Evolutionary conservation across 2,113 vertebrate species (phyloP).

Genomic region (Chlorodrepanis virens): DNA sequence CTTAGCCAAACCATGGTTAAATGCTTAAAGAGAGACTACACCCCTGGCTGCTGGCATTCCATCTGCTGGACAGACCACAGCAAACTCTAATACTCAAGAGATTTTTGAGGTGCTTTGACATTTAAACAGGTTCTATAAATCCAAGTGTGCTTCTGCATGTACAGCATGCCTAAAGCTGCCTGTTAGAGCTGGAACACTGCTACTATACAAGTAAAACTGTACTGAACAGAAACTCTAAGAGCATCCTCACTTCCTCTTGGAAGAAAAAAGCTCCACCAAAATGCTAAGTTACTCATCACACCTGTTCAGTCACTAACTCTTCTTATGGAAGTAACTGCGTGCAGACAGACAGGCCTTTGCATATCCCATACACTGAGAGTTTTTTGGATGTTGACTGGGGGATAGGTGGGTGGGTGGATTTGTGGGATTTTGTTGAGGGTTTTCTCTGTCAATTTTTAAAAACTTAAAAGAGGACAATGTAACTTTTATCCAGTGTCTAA

Average conservation of each 20-base stretch:
- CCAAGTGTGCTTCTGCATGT: background rate
- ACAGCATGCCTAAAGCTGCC: background rate
- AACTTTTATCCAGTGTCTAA: background rate
- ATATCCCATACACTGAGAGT: background rate
- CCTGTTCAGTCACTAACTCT: background rate
- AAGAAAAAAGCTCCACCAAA: background rate
- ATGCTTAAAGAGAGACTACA: background rate
- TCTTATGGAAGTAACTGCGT: background rate
- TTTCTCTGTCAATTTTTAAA: too few relatives aligned
- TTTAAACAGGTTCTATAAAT: background rate
- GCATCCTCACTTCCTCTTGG: background rate
- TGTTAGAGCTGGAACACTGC: background rate
- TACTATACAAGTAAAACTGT: background rate
- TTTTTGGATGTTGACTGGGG: background rate
- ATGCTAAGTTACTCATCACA: background rate
- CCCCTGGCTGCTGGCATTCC: accelerated
- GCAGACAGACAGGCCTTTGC: background rate
- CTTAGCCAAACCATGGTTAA: background rate
- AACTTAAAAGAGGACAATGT: background rate
- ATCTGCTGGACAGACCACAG: background rate
- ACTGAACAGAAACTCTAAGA: background rate
- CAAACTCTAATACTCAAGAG: background rate
- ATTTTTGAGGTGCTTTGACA: background rate
- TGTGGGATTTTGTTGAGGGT: background rate
- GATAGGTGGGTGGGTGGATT: accelerated